Evolutionary conservation across 2,113 vertebrate species (phyloP), one percentile per base, ranked within the genome.

Genomic region (Xenopus borealis): DNA sequence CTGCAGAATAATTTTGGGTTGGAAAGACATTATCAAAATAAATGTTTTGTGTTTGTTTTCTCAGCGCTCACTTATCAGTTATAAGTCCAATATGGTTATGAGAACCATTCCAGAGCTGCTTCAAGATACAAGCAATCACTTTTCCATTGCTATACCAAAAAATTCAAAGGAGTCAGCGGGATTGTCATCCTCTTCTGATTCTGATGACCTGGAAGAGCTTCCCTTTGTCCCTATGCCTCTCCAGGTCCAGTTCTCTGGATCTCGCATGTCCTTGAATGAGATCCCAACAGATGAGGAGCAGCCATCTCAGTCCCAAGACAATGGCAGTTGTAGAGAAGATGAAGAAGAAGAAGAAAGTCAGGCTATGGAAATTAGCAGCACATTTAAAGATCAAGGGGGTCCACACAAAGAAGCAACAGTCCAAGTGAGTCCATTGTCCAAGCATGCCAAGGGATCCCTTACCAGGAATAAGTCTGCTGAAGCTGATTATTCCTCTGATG

Each of bases 11-110:
- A n/a, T n/a, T n/a, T n/a, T n/a, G n/a, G n/a, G n/a, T n/a, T n/a
- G n/a, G n/a, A n/a, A n/a, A 10, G 46, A 18, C 12, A n/a, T 14
- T 33, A n/a, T 10, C 2, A 18, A 58, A 12, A 58, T 16, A 58
- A 5, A 12, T 78, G 52, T 33, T 19, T 58, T 47, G 10, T 8
- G 3, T 66, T 27, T 64, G 52, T 64, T 16, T 0, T 67, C 0
- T 44, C 82, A 99, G 97, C 93, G 96, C 66, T 99, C 96, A 0
- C 91, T 98, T 71, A 95, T 98, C 88, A 96, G 92, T 88, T 99
- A 97, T 83, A 99, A 99, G 84, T 98, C 97, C 80, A 96, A 97
- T 81, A 95, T 99, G 95, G 94, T 96, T 73, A 91, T 97, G 88
- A 91, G 95, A 66, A 94, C 97, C 0, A 96, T 99, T 81, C 93